Evolutionary conservation across 2,797 vertebrate genomes (phyloP).

Genomic region (Thaleichthys pacificus): DNA sequence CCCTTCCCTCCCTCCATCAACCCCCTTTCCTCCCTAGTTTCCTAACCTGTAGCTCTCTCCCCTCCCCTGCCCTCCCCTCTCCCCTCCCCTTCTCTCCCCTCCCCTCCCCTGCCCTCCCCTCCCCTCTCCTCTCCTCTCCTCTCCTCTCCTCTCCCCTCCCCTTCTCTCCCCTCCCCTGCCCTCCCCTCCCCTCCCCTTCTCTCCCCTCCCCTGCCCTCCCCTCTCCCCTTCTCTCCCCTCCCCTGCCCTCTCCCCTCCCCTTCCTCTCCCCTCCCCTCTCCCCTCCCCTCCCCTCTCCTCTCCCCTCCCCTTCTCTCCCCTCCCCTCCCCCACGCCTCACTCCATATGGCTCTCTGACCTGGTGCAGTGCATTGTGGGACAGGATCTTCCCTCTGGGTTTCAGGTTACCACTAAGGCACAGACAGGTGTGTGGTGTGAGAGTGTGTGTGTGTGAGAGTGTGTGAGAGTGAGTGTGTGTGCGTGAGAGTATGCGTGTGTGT

Average conservation of each 20-base stretch:
- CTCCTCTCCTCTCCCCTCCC: neutral
- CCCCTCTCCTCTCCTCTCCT: fast-evolving
- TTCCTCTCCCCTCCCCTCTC: neutral
- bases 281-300: neutral
- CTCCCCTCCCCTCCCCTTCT: neutral
- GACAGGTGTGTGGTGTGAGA: slow-evolving; percentile 2
- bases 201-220: neutral
- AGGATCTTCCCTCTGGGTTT: neutral
- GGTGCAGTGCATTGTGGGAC: slow-evolving; percentile 18
- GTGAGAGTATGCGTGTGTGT: slow-evolving; percentile 7
- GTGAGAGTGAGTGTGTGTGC: slow-evolving; percentile 15
- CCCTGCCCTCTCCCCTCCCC: slow-evolving; percentile 5
- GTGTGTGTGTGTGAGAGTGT: slow-evolving; percentile 1
- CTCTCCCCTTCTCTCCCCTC: slow-evolving; percentile 13
- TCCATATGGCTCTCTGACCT: neutral
- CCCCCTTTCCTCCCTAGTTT: too few species aligned
- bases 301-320: slow-evolving; percentile 62
- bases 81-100: neutral
- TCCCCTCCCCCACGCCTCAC: slow-evolving; percentile 79
- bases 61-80: neutral
- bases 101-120: neutral
- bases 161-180: neutral
- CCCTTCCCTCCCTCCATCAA: neutral
- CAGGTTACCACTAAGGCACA: neutral
- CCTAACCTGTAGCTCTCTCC: too few species aligned